phyloP scores from a whole-genome alignment of 2,113 vertebrate species.

The Gracilinanus agilis region DNA sequence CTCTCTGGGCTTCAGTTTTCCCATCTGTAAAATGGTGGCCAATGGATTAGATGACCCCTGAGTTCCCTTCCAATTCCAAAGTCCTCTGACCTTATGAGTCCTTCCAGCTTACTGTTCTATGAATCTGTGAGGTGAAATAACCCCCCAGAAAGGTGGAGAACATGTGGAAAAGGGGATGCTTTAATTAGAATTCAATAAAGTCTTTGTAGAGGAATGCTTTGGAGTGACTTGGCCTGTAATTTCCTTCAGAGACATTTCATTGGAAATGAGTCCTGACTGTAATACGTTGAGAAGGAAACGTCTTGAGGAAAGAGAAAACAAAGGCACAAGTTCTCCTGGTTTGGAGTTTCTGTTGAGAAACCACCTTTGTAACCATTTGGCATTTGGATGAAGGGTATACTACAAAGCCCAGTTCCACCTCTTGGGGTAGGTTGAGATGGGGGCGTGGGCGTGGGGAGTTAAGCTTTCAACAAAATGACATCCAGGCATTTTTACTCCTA shows the following conservation, averaged over 20 bases:
- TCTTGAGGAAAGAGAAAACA: background rate
- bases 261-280: background rate
- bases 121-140: background rate
- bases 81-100: background rate
- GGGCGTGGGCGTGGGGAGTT: background rate
- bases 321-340: background rate
- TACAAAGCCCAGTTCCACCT: background rate
- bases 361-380: accelerated
- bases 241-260: slow-evolving; percentile 37
- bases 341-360: background rate
- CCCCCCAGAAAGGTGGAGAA: background rate
- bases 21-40: background rate
- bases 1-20: background rate
- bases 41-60: background rate
- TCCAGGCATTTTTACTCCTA: background rate
- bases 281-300: background rate
- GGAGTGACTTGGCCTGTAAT: background rate
- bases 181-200: background rate
- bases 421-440: background rate
- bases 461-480: accelerated
- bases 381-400: background rate
- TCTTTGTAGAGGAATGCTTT: background rate
- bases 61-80: background rate
- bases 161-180: background rate
- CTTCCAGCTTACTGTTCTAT: background rate